These are phyloP conservation scores for Petrocephalus zakoni DNA, from an alignment of 2,113 vertebrate genomes.

Conservation along the genomic window DNA sequence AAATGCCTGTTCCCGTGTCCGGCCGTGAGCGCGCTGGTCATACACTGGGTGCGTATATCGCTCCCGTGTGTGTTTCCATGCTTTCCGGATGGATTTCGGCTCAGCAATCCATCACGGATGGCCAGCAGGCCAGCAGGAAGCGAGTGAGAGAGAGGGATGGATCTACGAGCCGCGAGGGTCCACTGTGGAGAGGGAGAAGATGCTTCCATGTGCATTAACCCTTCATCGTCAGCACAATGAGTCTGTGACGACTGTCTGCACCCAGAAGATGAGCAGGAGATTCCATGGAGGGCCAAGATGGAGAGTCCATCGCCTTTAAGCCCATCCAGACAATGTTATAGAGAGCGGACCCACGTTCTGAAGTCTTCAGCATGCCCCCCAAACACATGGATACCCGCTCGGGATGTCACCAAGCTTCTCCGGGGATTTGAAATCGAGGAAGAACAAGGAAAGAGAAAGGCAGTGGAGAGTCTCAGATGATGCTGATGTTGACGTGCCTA, in stretches of 20 bases:
- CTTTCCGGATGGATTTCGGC: not conserved
- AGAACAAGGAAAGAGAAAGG: too few relatives aligned
- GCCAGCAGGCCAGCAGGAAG: not conserved
- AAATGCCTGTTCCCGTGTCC: not conserved
- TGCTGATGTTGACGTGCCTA: not conserved
- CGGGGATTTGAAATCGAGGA: slow-evolving; percentile 8
- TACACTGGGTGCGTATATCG: not conserved
- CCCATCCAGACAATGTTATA: slow-evolving; percentile 41
- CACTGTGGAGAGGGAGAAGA: not conserved
- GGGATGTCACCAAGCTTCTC: slow-evolving; percentile 32
- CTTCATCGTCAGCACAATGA: not conserved
- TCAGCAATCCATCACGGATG: not conserved
- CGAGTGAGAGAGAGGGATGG: not conserved
- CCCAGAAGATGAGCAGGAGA: not conserved
- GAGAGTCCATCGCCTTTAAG: slow-evolving; percentile 37
- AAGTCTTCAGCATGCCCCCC: slow-evolving; percentile 23
- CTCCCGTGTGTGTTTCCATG: not conserved
- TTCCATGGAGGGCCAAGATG: not conserved
- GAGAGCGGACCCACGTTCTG: slow-evolving; percentile 26
- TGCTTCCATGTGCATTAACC: not conserved
- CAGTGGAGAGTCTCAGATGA: not conserved
- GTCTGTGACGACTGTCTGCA: not conserved
- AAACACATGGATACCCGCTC: slow-evolving; percentile 21
- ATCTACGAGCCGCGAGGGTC: not conserved
- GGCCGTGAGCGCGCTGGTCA: not conserved